A percentile compares a stretch with the other conserved stretches of the same genome.
phyloP scores from a whole-genome alignment of 1,140 invertebrate genomes.

The Papilio polyxenes region DNA sequence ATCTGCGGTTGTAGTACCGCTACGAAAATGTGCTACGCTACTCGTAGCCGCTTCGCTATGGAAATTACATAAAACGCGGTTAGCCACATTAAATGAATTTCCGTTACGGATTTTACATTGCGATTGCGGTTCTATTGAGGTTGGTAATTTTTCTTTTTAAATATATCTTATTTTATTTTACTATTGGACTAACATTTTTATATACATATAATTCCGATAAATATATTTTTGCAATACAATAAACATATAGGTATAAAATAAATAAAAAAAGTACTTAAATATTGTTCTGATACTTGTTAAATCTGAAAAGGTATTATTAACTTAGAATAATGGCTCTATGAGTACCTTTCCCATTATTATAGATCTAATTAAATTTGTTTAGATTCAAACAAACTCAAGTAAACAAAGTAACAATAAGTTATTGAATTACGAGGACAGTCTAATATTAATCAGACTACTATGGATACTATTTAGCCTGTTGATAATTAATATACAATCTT shows the following conservation, averaged over 20 bases:
- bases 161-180: too few species aligned
- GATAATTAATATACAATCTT: background rate
- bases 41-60: background rate
- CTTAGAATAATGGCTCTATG: background rate
- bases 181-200: too few species aligned
- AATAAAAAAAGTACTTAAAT: too few species aligned
- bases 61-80: background rate
- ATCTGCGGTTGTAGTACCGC: background rate
- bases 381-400: slow-evolving; percentile 1
- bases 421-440: background rate
- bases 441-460: background rate
- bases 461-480: background rate
- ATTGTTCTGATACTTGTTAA: background rate
- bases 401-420: slow-evolving; percentile 6
- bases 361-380: background rate
- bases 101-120: background rate
- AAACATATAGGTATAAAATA: too few species aligned
- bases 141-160: background rate
- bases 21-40: background rate
- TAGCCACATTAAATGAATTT: background rate
- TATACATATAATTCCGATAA: too few species aligned
- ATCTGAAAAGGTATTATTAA: background rate
- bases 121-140: background rate
- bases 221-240: too few species aligned
- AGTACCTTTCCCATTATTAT: background rate